Evolutionary conservation across 2,888 invertebrate species (phyloP).

Genomic region (Drosophila borborema): DNA sequence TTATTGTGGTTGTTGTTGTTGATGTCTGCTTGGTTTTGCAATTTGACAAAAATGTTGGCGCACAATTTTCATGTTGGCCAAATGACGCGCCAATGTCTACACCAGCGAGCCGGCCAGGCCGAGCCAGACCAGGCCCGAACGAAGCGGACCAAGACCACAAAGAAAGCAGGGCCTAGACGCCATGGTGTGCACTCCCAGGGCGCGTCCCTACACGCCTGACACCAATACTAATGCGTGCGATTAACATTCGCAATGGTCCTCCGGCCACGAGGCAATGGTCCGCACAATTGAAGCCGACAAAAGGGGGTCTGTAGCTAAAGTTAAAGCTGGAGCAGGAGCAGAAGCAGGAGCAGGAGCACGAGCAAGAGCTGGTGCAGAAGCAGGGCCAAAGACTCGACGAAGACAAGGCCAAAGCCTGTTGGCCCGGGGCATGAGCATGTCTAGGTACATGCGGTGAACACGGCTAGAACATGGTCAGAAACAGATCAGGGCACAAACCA

Average conservation of each 20-base stretch:
- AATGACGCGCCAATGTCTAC: constrained; percentile 67
- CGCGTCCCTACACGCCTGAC: constrained; percentile 59
- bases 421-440: constrained; percentile 44
- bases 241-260: constrained; percentile 70
- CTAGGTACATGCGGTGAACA: constrained; percentile 41
- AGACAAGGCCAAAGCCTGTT: constrained; percentile 4
- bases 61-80: constrained; percentile 65
- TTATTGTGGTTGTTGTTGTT: constrained; percentile 25
- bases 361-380: neutral
- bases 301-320: constrained; percentile 13
- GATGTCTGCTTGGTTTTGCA: constrained; percentile 50
- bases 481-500: constrained; percentile 36
- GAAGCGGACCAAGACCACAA: constrained; percentile 18
- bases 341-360: neutral
- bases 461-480: constrained; percentile 58
- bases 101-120: constrained; percentile 18
- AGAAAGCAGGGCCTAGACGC: constrained; percentile 22
- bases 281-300: constrained; percentile 11
- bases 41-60: constrained; percentile 68
- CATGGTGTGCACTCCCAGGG: constrained; percentile 48
- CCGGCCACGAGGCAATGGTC: constrained; percentile 25
- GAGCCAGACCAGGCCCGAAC: neutral
- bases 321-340: too few relatives aligned
- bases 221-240: constrained; percentile 77
- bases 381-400: neutral